Conservation (phyloP, 2,888 invertebrate species). For the Mantis religiosa region DNA sequence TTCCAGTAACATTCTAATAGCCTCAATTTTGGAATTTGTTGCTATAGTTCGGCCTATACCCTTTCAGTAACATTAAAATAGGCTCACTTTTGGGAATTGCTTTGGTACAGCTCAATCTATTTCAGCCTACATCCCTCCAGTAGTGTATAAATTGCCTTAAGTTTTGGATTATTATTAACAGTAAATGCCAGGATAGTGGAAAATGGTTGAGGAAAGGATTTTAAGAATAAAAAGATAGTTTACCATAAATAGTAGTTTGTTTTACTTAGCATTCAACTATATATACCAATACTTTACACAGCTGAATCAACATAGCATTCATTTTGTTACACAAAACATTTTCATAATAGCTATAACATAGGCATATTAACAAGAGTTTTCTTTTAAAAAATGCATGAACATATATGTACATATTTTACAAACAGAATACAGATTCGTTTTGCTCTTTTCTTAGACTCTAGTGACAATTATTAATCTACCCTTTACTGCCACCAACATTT, state of each 20-base stretch:
- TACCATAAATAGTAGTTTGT: conserved; percentile 26
- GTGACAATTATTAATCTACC: conserved; percentile 17
- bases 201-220: neutral
- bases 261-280: conserved; percentile 24
- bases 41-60: too few relatives aligned
- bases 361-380: conserved; percentile 24
- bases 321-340: conserved; percentile 23
- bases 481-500: conserved; percentile 19
- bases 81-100: too few relatives aligned
- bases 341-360: conserved; percentile 9
- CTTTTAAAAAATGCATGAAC: conserved; percentile 27
- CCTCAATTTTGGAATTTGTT: too few relatives aligned
- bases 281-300: conserved; percentile 24
- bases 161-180: too few relatives aligned
- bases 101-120: too few relatives aligned
- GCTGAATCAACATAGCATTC: conserved; percentile 12
- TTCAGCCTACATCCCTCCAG: too few relatives aligned
- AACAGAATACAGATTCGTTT: conserved; percentile 26
- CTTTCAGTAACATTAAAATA: too few relatives aligned
- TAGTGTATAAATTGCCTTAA: too few relatives aligned
- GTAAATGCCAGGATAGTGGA: too few relatives aligned
- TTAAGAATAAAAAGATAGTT: neutral
- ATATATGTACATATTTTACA: conserved; percentile 30
- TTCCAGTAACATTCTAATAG: too few relatives aligned
- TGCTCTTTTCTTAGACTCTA: conserved; percentile 25